phyloP scores from a whole-genome alignment of 37 sponge, comb jelly and placozoan genomes.

The Halisarca cf. caerulea region DNA sequence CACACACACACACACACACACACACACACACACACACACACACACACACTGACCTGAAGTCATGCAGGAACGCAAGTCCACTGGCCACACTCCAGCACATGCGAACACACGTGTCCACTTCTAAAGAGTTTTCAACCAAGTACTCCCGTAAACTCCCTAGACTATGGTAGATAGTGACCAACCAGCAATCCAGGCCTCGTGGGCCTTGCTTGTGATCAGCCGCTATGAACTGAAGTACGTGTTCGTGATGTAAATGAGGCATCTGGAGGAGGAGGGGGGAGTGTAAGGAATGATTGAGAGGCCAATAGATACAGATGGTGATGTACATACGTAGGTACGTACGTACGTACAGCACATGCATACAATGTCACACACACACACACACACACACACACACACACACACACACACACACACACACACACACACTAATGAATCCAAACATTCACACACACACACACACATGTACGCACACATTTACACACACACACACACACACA shows the following conservation, averaged over 20 bases:
- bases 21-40: too few relatives aligned
- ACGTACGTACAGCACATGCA: not conserved
- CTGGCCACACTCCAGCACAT: conserved; percentile 39
- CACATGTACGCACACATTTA: too few relatives aligned
- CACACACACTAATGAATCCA: too few relatives aligned
- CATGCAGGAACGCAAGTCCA: conserved; percentile 77
- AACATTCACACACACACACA: too few relatives aligned
- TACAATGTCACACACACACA: not conserved
- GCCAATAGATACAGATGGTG: not conserved
- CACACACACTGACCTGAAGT: not conserved
- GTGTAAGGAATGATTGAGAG: not conserved
- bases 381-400: not conserved
- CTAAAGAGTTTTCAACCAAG: conserved; percentile 30
- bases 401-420: too few relatives aligned
- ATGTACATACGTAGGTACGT: too few relatives aligned
- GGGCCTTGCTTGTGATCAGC: conserved; percentile 18
- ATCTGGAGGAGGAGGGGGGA: conserved; percentile 5
- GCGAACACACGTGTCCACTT: not conserved
- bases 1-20: too few relatives aligned
- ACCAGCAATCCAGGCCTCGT: conserved; percentile 24
- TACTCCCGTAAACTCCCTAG: conserved; percentile 52
- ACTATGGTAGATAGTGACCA: conserved; percentile 59
- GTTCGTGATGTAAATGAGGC: conserved; percentile 25
- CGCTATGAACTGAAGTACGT: conserved; percentile 44
- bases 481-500: too few relatives aligned